Percentiles rank a stretch among this genome's conserved stretches.
Evolutionary conservation across 2,888 invertebrate genomes (phyloP).

Genomic region (Cerastis rubricosa): DNA sequence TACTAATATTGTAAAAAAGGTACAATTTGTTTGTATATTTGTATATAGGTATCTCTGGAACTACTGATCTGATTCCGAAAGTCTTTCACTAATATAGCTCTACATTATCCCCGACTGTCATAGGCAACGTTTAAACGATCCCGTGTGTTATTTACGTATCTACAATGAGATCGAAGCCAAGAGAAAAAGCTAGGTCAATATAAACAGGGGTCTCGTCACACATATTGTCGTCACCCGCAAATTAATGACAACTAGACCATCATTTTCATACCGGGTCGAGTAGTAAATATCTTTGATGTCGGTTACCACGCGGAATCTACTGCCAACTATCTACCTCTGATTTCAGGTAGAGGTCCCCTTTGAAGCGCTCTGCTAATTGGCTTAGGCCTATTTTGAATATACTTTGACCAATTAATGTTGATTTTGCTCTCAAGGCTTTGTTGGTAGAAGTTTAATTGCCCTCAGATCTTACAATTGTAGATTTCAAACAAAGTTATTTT

Average conservation of each 20-base stretch:
- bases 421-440: conserved; percentile 10
- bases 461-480: neutral
- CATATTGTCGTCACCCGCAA: neutral
- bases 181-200: neutral
- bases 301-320: neutral
- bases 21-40: too few species aligned
- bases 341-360: neutral
- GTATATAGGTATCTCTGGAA: too few species aligned
- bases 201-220: neutral
- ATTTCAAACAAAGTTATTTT: neutral
- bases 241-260: neutral
- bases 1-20: too few species aligned
- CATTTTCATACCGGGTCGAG: neutral
- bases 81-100: too few species aligned
- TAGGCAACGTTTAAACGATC: too few species aligned
- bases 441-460: conserved; percentile 21
- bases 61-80: too few species aligned
- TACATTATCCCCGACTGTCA: too few species aligned
- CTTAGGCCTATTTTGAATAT: conserved; percentile 33
- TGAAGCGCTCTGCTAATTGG: conserved; percentile 21
- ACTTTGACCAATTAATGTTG: conserved; percentile 45
- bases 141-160: too few species aligned
- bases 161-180: neutral
- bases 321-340: neutral
- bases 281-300: conserved; percentile 25